Base-by-base conservation (phyloP, 2,113 vertebrate genomes). In the Silurus asotus region DNA sequence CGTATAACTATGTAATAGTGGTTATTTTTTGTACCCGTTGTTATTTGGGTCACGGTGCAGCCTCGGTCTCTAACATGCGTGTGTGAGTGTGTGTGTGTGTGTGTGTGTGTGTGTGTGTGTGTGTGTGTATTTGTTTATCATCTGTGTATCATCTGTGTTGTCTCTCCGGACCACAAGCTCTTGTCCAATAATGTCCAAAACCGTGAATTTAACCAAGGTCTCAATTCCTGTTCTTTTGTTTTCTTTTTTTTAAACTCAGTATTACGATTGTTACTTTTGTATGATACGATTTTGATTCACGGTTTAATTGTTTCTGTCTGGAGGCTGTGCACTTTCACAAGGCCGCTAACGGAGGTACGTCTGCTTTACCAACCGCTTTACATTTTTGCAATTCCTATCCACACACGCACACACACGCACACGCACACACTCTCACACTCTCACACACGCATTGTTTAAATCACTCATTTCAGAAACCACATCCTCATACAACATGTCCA, bases 391-490 rank as follows among this genome's bases (percentile, higher is more conserved):
- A 28, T 78, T 58, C 53, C 14, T 78, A 14, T 19, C 76, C n/a
- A 8, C 49, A 48, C 13, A 65, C 51, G 5, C 74, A 23, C 7
- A 58, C 13, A 65, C 51, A 8, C 72, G 14, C 59, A 49, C 61
- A 25, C 37, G 19, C n/a, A 11, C 48, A 19, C 37, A 19, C 7
- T 7, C 28, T 37, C 13, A 65, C 51, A 5, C 72, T 37, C 59
- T 25, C 61, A 25, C 37, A 28, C n/a, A 11, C 48, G 9, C 37
- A 19, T 3, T 7, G 17, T 70, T 62, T 82, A 56, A 69, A 51
- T 82, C 11, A 53, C 59, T 59, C 23, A 3, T 80, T 45, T 74
- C 74, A 87, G 86, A 67, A 87, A 84, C 56, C 75, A 72, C 82
- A 80, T 84, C 86, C 86, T 72, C 23, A 53, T 56, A 28, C 8